phyloP scores from a whole-genome alignment of 2,797 vertebrate genomes.

The Diglossa cyanea region DNA sequence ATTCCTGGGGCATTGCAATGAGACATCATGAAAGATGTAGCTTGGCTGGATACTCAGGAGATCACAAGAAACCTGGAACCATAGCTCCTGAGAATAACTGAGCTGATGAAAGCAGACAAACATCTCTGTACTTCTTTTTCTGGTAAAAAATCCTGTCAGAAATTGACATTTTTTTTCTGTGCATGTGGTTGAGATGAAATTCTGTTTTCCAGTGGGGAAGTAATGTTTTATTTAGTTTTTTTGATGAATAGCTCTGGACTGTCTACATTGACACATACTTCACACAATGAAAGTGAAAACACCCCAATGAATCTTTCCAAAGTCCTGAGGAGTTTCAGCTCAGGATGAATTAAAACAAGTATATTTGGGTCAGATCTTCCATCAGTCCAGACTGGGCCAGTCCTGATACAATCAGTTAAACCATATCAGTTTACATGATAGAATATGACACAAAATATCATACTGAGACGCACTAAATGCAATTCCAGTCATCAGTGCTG shows the following conservation, averaged over 20 bases:
- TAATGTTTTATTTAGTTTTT: slow-evolving; percentile 30
- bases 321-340: not conserved
- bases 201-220: not conserved
- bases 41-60: slow-evolving; percentile 17
- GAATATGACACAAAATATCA: not conserved
- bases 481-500: not conserved
- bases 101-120: slow-evolving; percentile 24
- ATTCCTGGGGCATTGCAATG: slow-evolving; percentile 12
- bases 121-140: not conserved
- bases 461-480: not conserved
- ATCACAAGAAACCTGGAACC: slow-evolving; percentile 52
- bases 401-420: not conserved
- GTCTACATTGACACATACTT: not conserved
- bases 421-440: not conserved
- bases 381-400: not conserved
- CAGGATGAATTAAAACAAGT: not conserved
- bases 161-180: slow-evolving; percentile 19
- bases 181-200: not conserved
- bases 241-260: not conserved
- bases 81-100: slow-evolving; percentile 17
- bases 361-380: not conserved
- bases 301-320: not conserved
- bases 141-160: slow-evolving; percentile 32
- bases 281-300: not conserved
- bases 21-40: slow-evolving; percentile 13